phyloP scores from a whole-genome alignment of 2,888 invertebrate species.

The Cremastinae sp. region DNA sequence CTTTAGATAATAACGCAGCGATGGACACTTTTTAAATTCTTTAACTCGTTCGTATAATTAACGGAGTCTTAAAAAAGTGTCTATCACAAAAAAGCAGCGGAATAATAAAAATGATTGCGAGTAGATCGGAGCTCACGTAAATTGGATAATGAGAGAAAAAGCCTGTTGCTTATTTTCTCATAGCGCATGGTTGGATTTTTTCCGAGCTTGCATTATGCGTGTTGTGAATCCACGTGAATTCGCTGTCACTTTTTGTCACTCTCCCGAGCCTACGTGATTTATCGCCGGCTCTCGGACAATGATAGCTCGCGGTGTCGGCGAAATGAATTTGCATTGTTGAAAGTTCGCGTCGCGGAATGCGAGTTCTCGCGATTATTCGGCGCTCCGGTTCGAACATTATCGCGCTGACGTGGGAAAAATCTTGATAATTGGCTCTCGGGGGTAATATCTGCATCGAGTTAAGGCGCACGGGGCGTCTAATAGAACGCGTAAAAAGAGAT shows the following conservation, averaged over 20 bases:
- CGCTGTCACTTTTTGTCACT: conserved; percentile 51
- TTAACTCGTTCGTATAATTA: too few species aligned
- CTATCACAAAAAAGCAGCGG: background rate
- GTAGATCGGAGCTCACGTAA: background rate
- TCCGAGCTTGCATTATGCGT: conserved; percentile 26
- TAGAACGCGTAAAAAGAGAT: conserved; percentile 65
- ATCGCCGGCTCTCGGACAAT: conserved; percentile 51
- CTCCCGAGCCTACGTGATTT: conserved; percentile 22
- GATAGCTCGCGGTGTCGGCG: conserved; percentile 18
- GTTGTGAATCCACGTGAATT: conserved; percentile 6
- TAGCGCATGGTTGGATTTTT: background rate
- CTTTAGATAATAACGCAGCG: too few species aligned
- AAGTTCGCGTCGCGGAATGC: conserved; percentile 16
- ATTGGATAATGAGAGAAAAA: conserved; percentile 7
- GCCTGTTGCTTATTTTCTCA: conserved; percentile 34
- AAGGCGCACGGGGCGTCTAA: conserved; percentile 59
- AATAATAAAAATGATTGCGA: conserved; percentile 27
- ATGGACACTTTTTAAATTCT: too few species aligned
- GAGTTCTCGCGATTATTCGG: conserved; percentile 46
- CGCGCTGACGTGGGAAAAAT: conserved; percentile 70
- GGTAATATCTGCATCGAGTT: conserved; percentile 66
- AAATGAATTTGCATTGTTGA: conserved; percentile 42
- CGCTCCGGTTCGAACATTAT: conserved; percentile 56
- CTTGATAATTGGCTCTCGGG: conserved; percentile 58
- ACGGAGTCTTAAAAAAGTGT: too few species aligned